Percentiles rank a stretch among this genome's conserved stretches.
Conservation (phyloP, 2,797 vertebrate species). For the Chaetophractus vellerosus region DNA sequence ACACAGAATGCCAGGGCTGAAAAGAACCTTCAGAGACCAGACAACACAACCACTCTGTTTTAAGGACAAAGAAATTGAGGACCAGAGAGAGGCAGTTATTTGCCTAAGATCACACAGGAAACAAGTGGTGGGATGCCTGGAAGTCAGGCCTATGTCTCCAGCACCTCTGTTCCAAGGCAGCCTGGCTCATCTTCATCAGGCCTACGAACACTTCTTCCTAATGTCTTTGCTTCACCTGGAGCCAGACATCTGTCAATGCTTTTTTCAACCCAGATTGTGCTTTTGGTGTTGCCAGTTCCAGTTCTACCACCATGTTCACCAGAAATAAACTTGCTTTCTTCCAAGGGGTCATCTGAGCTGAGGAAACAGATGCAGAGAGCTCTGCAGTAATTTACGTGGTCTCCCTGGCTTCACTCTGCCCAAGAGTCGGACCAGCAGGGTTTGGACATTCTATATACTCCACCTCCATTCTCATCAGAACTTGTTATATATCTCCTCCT, state of each 20-base stretch:
- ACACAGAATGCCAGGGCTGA: background rate
- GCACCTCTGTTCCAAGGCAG: rapidly evolving
- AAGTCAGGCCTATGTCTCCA: background rate
- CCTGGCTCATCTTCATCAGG: background rate
- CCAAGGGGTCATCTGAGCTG: background rate
- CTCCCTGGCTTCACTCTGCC: background rate
- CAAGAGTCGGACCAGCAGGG: rapidly evolving
- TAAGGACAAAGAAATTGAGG: background rate
- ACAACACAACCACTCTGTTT: background rate
- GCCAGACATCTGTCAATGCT: background rate
- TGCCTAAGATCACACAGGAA: background rate
- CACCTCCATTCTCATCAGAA: background rate
- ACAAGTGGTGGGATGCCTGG: background rate
- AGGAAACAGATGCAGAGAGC: background rate
- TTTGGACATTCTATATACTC: too few relatives aligned
- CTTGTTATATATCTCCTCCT: background rate
- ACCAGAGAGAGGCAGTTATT: background rate
- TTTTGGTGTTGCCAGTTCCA: background rate
- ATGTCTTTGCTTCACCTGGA: background rate
- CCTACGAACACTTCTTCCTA: background rate
- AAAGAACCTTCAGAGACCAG: background rate
- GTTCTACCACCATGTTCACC: background rate
- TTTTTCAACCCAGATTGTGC: background rate
- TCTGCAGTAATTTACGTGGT: background rate
- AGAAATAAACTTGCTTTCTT: background rate